These are phyloP conservation scores for Yponomeuta sedellus DNA, from an alignment of 2,888 invertebrate species.

Conservation along the genomic window DNA sequence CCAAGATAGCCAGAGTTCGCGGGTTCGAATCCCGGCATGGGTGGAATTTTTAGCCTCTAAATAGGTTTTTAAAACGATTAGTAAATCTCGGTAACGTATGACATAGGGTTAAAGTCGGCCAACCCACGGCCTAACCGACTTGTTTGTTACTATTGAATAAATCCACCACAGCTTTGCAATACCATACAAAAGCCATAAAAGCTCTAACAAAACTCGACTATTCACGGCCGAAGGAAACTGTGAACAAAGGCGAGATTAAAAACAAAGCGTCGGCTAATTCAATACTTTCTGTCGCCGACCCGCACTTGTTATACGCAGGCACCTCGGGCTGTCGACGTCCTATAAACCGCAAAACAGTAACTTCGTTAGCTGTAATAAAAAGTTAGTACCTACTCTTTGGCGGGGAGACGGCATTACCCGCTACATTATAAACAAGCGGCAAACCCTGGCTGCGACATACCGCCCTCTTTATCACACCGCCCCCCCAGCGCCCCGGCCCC, in stretches of 20 bases:
- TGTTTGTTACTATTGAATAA: no score
- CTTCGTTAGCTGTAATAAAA: slow-evolving; percentile 68
- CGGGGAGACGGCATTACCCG: slow-evolving; percentile 65
- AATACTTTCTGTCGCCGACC: neutral
- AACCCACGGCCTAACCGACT: no score
- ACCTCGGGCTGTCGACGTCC: slow-evolving; percentile 30
- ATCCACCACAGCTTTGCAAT: no score
- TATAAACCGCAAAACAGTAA: slow-evolving; percentile 51
- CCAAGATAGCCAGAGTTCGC: no score
- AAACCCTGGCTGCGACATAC: slow-evolving; percentile 58
- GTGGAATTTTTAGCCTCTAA: no score
- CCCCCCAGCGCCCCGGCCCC: slow-evolving; percentile 19
- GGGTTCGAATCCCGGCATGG: no score
- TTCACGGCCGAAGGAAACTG: neutral
- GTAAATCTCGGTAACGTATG: no score
- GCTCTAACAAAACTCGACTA: no score
- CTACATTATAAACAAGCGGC: slow-evolving; percentile 16
- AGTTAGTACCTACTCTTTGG: slow-evolving; percentile 64
- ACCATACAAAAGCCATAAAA: no score
- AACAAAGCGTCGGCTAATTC: neutral
- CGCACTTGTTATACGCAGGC: neutral
- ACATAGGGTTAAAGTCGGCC: no score
- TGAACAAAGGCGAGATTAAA: neutral
- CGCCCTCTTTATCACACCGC: slow-evolving; percentile 64
- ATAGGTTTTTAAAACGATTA: no score